Percentiles rank a stretch among this genome's conserved stretches.
phyloP scores from a whole-genome alignment of 2,797 vertebrate genomes.

The Hypotaenidia philippensis region DNA sequence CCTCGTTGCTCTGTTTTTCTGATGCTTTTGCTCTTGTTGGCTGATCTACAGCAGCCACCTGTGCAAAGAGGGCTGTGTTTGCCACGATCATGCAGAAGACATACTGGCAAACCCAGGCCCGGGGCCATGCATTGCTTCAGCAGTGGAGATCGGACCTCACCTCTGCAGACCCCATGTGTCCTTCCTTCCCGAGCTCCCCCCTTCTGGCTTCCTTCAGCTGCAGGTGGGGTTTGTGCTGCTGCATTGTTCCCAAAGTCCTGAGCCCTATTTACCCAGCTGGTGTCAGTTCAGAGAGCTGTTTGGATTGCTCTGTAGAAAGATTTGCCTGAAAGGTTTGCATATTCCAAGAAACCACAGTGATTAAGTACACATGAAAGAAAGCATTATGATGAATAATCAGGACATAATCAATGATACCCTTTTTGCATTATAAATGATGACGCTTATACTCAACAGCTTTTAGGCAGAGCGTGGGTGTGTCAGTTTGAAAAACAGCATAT shows the following conservation, averaged over 20 bases:
- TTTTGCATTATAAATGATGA: constrained; percentile 76
- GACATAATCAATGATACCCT: constrained; percentile 73
- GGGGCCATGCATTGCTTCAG: neutral
- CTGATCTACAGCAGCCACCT: neutral
- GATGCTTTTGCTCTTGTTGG: neutral
- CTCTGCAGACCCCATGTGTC: neutral
- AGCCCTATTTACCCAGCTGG: constrained; percentile 76
- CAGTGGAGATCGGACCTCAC: neutral
- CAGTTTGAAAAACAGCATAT: constrained; percentile 27
- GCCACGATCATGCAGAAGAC: neutral
- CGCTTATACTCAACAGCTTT: constrained; percentile 65
- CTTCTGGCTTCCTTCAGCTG: neutral
- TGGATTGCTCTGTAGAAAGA: constrained; percentile 58
- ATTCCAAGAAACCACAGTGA: constrained; percentile 75
- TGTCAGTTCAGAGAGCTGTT: constrained; percentile 58
- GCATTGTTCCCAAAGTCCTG: constrained; percentile 6
- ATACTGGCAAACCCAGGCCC: rapidly evolving
- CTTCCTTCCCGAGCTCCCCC: neutral
- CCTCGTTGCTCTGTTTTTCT: neutral
- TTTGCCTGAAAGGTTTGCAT: constrained; percentile 72
- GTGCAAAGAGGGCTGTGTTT: neutral
- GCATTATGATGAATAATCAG: constrained; percentile 76
- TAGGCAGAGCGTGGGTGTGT: constrained; percentile 68
- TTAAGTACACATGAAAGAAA: constrained; percentile 71
- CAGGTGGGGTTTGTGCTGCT: neutral